Conservation (phyloP, 2,113 vertebrate genomes). For the Notothenia coriiceps region DNA sequence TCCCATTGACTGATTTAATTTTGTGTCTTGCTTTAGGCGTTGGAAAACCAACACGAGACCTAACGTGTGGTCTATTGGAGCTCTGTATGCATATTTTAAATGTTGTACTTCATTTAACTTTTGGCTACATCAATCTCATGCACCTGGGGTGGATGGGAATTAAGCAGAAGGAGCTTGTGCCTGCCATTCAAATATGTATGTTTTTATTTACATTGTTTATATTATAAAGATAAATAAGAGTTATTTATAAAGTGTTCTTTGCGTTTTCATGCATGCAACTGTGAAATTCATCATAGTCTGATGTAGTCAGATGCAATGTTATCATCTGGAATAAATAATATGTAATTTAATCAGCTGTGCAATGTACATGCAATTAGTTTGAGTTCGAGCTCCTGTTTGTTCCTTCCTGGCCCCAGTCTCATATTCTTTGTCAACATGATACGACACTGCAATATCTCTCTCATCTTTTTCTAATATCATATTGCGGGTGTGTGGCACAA, state of each 20-base stretch:
- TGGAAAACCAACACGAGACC: constrained; percentile 39
- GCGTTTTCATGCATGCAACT: neutral
- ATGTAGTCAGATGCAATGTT: neutral
- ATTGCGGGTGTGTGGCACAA: neutral
- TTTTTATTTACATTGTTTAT: constrained; percentile 24
- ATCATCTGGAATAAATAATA: constrained; percentile 17
- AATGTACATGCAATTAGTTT: constrained; percentile 40
- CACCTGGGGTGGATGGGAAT: constrained; percentile 42
- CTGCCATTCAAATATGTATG: constrained; percentile 20
- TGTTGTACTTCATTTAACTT: constrained; percentile 33
- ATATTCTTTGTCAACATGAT: constrained; percentile 32
- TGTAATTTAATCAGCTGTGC: neutral
- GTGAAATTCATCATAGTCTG: neutral
- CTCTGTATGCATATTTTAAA: constrained; percentile 30
- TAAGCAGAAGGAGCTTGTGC: constrained; percentile 35
- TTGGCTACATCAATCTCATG: constrained; percentile 43
- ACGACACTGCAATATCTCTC: neutral
- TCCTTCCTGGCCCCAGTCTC: neutral
- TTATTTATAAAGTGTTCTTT: neutral
- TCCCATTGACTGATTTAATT: constrained; percentile 55
- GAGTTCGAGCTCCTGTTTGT: constrained; percentile 5
- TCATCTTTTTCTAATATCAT: constrained; percentile 22
- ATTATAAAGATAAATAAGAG: constrained; percentile 23
- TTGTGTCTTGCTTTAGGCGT: constrained; percentile 53
- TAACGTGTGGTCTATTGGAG: constrained; percentile 17